phyloP scores from a whole-genome alignment of 2,113 vertebrate species.

The Salvator merianae region DNA sequence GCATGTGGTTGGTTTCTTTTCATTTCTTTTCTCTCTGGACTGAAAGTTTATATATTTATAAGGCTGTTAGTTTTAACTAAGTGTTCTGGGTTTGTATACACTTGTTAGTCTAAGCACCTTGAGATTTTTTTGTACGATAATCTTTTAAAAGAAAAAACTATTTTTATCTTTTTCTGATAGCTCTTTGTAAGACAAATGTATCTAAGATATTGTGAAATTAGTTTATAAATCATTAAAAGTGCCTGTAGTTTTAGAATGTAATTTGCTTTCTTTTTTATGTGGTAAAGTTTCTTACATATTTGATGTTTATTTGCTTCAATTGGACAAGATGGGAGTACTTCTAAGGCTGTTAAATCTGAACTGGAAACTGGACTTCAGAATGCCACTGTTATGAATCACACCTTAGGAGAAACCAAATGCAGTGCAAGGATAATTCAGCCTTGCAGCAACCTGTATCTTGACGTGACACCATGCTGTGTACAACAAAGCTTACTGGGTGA shows the following conservation, averaged over 20 bases:
- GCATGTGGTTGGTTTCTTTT: not conserved
- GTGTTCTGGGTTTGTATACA: conserved; percentile 5
- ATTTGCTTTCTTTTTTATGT: not conserved
- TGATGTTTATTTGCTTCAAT: not conserved
- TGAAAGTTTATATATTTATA: conserved; percentile 27
- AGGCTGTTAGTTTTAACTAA: conserved; percentile 1
- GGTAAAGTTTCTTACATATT: not conserved
- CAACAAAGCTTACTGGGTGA: no score
- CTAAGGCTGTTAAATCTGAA: no score
- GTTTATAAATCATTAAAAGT: conserved; percentile 36
- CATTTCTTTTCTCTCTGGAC: not conserved
- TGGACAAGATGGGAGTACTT: no score
- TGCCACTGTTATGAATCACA: no score
- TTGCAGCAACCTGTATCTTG: no score
- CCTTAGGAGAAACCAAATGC: no score
- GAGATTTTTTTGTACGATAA: conserved; percentile 6
- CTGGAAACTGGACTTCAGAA: no score
- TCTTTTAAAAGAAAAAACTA: conserved; percentile 4
- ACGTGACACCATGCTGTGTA: no score
- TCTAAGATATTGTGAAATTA: conserved; percentile 16
- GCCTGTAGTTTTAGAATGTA: conserved; percentile 11
- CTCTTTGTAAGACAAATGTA: conserved; percentile 16
- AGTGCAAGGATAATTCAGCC: no score
- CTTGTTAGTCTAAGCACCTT: conserved; percentile 26
- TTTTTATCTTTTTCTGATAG: conserved; percentile 15